Evolutionary conservation across 2,797 vertebrate species (phyloP).

Genomic region (Anguilla megastoma): DNA sequence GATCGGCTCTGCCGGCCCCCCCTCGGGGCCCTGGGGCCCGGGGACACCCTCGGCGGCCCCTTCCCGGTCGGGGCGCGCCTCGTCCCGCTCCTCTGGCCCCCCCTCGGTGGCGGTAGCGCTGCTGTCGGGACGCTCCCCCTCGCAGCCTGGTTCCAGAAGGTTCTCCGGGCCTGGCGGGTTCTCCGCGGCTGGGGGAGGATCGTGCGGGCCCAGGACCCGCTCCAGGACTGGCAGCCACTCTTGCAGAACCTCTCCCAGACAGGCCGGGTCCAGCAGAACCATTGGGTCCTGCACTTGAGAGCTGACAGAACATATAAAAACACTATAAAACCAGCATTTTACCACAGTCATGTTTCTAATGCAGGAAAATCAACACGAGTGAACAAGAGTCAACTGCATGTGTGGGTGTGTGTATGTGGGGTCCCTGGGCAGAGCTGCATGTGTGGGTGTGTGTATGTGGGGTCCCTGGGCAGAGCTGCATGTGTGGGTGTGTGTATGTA

Average conservation of each 20-base stretch:
- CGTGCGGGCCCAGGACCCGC: slow-evolving; percentile 61
- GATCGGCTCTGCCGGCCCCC: slow-evolving; percentile 56
- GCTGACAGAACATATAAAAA: slow-evolving; percentile 58
- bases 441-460: background rate
- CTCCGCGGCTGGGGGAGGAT: slow-evolving; percentile 12
- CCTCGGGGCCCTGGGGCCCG: slow-evolving; percentile 39
- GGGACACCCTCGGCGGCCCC: slow-evolving; percentile 29
- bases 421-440: too few species aligned
- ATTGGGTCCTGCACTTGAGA: slow-evolving; percentile 84
- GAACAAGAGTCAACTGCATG: background rate
- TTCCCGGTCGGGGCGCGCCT: slow-evolving; percentile 6
- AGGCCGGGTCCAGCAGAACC: slow-evolving; percentile 80
- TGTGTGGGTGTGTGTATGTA: background rate
- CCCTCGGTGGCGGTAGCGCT: slow-evolving; percentile 30
- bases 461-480: background rate
- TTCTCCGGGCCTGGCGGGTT: slow-evolving; percentile 34
- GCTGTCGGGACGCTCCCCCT: slow-evolving; percentile 41
- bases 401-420: background rate
- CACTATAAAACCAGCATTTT: background rate
- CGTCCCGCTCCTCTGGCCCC: slow-evolving; percentile 39
- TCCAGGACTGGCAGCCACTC: slow-evolving; percentile 83
- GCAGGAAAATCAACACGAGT: background rate
- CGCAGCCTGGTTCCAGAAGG: slow-evolving; percentile 49
- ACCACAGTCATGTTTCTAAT: background rate
- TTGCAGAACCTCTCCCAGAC: slow-evolving; percentile 71